Base-by-base conservation (phyloP, 2,888 invertebrate genomes). In the Philopedon plagiatum region DNA sequence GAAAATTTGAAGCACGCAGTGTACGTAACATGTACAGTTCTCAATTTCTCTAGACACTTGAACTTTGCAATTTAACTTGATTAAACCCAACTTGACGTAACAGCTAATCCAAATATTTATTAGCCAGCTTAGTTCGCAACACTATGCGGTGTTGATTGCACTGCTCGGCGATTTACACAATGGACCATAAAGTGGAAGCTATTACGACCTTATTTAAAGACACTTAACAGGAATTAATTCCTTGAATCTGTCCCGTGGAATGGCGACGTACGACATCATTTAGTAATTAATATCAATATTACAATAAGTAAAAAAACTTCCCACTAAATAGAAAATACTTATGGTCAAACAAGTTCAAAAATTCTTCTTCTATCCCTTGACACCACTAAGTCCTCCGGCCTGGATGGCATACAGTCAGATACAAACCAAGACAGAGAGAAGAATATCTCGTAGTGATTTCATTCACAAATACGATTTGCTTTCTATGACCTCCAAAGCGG, bases 41-140 rank as follows among this genome's bases (percentile, higher is more conserved):
- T 58, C 67, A 60, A 67, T 61, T 57, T 69, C 69, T 32, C 56
- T n/a, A 64, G 70, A 71, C 71, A 65, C 60, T 65, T 71, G 64
- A 71, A 54, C 61, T 32, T 34, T 21, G 60, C 65, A 60, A 65
- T 71, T 61, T 64, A 71, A 56, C 65, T 71, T 71, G 71, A 71
- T 71, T 71, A 71, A 71, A 71, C 54, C 65, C 46, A 71, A 60
- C 44, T 65, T 65, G 71, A 71, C 71, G 37, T 61, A 65, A 71
- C 54, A 54, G 71, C 71, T 71, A 71, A 71, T 71, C 71, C 71
- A 65, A 60, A 71, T 71, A 71, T 71, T 65, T 71, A 71, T 71
- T 65, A 61, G 65, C 62, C 49, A 39, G 62, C 46, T 37, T 51
- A 64, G 70, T 57, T 57, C 32, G 63, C 39, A 56, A 58, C 49